Percentiles rank a stretch among this genome's conserved stretches.
Conservation (phyloP, 2,888 invertebrate genomes). For the Scaptomyza flava region DNA sequence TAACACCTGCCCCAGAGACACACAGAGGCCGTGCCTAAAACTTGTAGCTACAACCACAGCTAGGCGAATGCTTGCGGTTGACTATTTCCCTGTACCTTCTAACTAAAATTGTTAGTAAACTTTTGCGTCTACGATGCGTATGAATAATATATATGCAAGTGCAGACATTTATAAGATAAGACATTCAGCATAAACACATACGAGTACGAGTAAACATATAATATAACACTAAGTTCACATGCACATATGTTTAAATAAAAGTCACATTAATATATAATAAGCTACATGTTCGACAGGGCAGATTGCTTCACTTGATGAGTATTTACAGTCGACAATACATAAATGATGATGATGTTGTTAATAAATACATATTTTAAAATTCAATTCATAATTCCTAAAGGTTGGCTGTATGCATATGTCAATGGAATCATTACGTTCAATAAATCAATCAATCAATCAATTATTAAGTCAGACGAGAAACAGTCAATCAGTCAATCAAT, state of each 20-base stretch:
- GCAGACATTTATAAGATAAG: constrained; percentile 37
- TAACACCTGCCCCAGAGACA: constrained; percentile 66
- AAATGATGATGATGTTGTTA: constrained; percentile 15
- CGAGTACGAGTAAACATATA: constrained; percentile 16
- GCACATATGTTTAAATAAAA: constrained; percentile 28
- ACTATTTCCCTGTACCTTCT: constrained; percentile 2
- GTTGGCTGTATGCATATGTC: constrained; percentile 51
- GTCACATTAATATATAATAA: constrained; percentile 48
- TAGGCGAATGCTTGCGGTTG: constrained; percentile 43
- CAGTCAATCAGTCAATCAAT: constrained; percentile 59
- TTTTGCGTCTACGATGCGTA: constrained; percentile 56
- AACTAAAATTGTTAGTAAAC: constrained; percentile 57
- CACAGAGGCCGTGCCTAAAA: constrained; percentile 24
- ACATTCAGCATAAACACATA: constrained; percentile 20
- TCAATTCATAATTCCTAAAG: constrained; percentile 47
- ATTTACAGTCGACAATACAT: neutral
- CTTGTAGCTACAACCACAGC: constrained; percentile 49
- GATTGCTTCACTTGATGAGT: constrained; percentile 11
- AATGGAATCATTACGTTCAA: constrained; percentile 57
- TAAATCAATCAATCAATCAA: constrained; percentile 70
- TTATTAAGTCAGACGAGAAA: constrained; percentile 53
- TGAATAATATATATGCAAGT: constrained; percentile 67
- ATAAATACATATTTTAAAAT: constrained; percentile 27
- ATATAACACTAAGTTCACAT: constrained; percentile 10
- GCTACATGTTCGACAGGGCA: constrained; percentile 31